Conservation (phyloP, 2,113 vertebrate species). For the Bos taurus region ARS-UCD2.0 NC_037338.1:98203501-98204000, state of each 20-base stretch:
- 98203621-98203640: not conserved
- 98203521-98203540: not conserved
- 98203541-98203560: no score
- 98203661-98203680: not conserved
- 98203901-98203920: not conserved
- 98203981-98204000: not conserved
- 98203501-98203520: not conserved
- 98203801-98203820: not conserved
- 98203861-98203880: not conserved
- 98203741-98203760: not conserved
- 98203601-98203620: not conserved
- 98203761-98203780: not conserved
- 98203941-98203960: not conserved
- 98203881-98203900: not conserved
- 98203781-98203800: not conserved
- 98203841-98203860: not conserved
- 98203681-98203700: not conserved
- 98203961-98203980: not conserved
- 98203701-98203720: not conserved
- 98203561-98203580: not conserved
- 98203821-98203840: not conserved
- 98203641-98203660: not conserved
- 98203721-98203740: fast-evolving
- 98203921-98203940: not conserved
- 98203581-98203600: not conserved